phyloP scores from a whole-genome alignment of 2,888 invertebrate genomes.

The Conomelus anceps region DNA sequence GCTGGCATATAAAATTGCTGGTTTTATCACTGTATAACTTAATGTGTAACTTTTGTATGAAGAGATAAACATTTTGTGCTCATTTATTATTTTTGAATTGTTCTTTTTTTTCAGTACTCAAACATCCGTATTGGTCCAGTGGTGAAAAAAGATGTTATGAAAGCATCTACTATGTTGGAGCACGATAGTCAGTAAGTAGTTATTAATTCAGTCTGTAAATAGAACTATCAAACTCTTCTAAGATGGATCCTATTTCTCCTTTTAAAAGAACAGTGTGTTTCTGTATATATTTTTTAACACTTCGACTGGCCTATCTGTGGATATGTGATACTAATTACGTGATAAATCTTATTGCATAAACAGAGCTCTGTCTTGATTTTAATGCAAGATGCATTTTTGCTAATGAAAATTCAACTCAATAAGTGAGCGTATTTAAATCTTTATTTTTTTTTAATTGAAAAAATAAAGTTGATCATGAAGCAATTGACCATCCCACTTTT shows the following conservation, averaged over 20 bases:
- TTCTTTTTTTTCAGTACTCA: constrained; percentile 68
- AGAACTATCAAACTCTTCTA: background rate
- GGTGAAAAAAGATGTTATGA: constrained; percentile 98
- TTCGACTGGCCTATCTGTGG: background rate
- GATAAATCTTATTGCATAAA: background rate
- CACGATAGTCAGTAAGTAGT: constrained; percentile 86
- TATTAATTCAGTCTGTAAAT: background rate
- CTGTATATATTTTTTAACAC: background rate
- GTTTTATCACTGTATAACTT: background rate
- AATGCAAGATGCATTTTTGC: background rate
- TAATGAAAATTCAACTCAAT: too few species aligned
- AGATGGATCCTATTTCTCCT: background rate
- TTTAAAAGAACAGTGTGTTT: background rate
- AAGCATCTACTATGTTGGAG: constrained; percentile 99
- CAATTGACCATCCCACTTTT: background rate
- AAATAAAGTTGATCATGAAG: background rate
- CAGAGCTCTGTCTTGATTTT: background rate
- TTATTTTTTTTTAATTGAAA: background rate
- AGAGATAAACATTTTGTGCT: background rate
- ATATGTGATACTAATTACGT: background rate
- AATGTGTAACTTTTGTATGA: background rate
- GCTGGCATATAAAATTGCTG: too few species aligned
- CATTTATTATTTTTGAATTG: constrained; percentile 20
- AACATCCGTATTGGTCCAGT: constrained; percentile 99
- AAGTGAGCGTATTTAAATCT: too few species aligned